A percentile compares a stretch with the other conserved stretches of the same genome.
Conservation (phyloP, 2,797 vertebrate species). For the Falco novaeseelandiae region DNA sequence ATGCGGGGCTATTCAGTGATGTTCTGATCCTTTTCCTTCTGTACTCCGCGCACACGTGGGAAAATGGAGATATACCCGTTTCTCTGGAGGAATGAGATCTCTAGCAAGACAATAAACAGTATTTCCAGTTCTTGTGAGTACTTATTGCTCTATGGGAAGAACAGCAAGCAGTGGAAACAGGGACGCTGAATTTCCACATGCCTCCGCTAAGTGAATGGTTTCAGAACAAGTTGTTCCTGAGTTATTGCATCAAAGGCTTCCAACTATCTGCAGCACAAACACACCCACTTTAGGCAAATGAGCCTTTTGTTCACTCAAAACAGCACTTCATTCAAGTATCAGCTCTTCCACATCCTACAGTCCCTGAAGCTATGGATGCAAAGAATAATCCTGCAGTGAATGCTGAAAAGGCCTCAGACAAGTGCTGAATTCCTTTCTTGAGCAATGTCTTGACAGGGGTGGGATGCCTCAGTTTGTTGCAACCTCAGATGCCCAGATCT, state of each 20-base stretch:
- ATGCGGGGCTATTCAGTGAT: background rate
- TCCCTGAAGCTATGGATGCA: conserved; percentile 8
- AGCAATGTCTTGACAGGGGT: background rate
- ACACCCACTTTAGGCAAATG: conserved; percentile 52
- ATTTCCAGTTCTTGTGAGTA: background rate
- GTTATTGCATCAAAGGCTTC: conserved; percentile 33
- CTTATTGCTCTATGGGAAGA: background rate
- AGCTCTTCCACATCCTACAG: background rate
- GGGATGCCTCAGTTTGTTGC: background rate
- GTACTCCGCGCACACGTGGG: accelerated
- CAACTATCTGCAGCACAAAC: conserved; percentile 55
- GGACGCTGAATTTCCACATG: background rate
- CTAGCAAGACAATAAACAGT: background rate
- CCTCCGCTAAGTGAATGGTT: background rate
- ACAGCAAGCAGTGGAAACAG: background rate
- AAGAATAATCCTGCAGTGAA: conserved; percentile 1
- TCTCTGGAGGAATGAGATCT: background rate
- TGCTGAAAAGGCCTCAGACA: background rate
- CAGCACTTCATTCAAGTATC: conserved; percentile 43
- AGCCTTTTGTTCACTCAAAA: conserved; percentile 52
- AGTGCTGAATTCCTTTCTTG: background rate
- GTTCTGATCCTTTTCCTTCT: background rate
- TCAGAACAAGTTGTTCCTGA: conserved; percentile 34
- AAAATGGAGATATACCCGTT: background rate
- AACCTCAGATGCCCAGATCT: background rate